Base-by-base conservation (phyloP, 1,140 invertebrate species). In the Dermatophagoides farinae region DNA sequence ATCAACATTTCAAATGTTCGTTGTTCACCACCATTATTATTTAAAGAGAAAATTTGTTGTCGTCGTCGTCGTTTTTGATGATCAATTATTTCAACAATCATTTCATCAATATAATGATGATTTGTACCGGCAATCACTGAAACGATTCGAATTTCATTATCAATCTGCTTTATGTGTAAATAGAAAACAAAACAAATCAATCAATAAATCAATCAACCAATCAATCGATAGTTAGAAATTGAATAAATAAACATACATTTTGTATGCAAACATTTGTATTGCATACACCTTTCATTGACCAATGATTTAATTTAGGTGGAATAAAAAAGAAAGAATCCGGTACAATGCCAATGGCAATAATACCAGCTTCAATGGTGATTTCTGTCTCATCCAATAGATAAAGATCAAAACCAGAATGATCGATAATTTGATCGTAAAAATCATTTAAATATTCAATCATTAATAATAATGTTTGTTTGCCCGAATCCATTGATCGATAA, bases 371-470 rank as follows among this genome's bases (percentile, higher is more conserved):
- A 55, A 38, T 18, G 2, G 5, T 11, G 5, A 55, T 12, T 31
- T 31, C 31, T 25, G 23, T 14, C 4, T 55, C 1, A 23, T 55
- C 53, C 1, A 23, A 39, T 12, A 55, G 6, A 23, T 55, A 55
- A 5, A 55, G 14, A n/a, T 55, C 53, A 40, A 55, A 55, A 14
- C 53, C 53, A 41, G 53, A 55, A 38, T 55, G 14, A 25, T 55
- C 53, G 8, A n/a, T 20, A 4, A 55, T 12, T 25, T 25, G 23
- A 2, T 31, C n/a, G 31, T 54, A 54, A n/a, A 31, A 31, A 20
- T 55, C 53, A 14, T 39, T 14, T n/a, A 5, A 11, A 25, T 55
- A 55, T 25, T 55, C 53, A 20, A 55, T 44, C 18, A 31, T 38
- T 44, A 55, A 20, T 14, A 55, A 23, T 20, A 55, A 18, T n/a